Conservation (phyloP, 1,140 invertebrate genomes). For the Centruroides sculpturatus region DNA sequence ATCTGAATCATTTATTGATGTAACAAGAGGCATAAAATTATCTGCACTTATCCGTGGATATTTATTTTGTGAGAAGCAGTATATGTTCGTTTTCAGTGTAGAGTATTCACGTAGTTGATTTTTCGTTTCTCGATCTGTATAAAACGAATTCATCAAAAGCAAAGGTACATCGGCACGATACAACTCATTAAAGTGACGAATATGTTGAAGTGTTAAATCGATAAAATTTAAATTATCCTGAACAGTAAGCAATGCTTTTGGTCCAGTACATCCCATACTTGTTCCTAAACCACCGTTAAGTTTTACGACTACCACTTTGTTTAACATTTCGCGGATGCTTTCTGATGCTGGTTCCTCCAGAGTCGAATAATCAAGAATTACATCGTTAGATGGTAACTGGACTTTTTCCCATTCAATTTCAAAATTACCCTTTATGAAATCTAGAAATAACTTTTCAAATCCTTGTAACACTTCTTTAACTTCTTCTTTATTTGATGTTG, state of each 20-base stretch:
- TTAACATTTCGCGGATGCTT: constrained; percentile 59
- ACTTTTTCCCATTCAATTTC: constrained; percentile 85
- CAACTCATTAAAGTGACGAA: constrained; percentile 91
- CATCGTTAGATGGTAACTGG: constrained; percentile 63
- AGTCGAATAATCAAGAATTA: constrained; percentile 57
- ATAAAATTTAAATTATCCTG: constrained; percentile 92
- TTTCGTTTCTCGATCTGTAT: constrained; percentile 94
- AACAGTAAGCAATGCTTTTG: constrained; percentile 95
- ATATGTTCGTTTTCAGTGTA: constrained; percentile 81
- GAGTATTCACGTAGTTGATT: constrained; percentile 86
- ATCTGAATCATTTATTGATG: constrained; percentile 46
- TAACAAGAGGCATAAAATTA: constrained; percentile 77
- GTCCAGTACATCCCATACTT: constrained; percentile 89
- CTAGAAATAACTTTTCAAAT: constrained; percentile 60
- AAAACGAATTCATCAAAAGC: constrained; percentile 99
- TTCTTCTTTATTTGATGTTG: too few species aligned
- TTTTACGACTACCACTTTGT: constrained; percentile 91
- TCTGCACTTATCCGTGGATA: constrained; percentile 90
- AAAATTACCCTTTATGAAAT: constrained; percentile 63
- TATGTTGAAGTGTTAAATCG: constrained; percentile 96
- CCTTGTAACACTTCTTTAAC: constrained; percentile 30
- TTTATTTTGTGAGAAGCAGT: constrained; percentile 93
- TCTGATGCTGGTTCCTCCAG: constrained; percentile 49
- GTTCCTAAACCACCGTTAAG: constrained; percentile 97
- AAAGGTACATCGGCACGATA: constrained; percentile 90